These are phyloP conservation scores for Caradrina clavipalpis DNA, from an alignment of 2,888 invertebrate genomes.

Conservation along the genomic window DNA sequence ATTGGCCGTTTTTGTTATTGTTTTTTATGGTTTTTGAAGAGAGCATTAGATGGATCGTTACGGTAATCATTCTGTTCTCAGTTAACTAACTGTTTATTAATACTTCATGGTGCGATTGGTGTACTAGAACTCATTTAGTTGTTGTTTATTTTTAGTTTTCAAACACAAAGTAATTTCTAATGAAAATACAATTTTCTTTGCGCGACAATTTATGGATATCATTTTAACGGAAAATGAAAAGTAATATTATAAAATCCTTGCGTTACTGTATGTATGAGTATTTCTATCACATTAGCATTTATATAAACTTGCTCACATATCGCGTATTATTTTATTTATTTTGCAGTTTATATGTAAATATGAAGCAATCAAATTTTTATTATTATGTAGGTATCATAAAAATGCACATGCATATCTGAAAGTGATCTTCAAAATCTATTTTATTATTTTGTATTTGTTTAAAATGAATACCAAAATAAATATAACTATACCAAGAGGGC, in stretches of 20 bases:
- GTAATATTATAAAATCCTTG: constrained; percentile 15
- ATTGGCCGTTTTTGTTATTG: constrained; percentile 27
- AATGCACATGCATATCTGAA: too few relatives aligned
- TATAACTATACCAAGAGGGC: too few relatives aligned
- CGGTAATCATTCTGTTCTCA: neutral
- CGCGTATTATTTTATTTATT: constrained; percentile 26
- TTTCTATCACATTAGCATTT: constrained; percentile 45
- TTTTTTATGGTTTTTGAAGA: constrained; percentile 14
- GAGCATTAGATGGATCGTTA: neutral
- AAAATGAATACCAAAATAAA: too few relatives aligned
- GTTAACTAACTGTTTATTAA: neutral
- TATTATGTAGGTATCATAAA: too few relatives aligned
- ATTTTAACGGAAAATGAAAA: neutral
- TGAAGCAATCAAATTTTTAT: neutral
- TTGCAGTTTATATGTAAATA: neutral
- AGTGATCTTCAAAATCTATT: too few relatives aligned
- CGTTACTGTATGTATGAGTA: neutral
- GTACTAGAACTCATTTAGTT: too few relatives aligned
- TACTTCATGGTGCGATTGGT: neutral
- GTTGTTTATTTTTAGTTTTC: neutral
- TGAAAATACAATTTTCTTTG: constrained; percentile 23
- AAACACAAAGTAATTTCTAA: constrained; percentile 11
- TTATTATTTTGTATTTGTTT: too few relatives aligned
- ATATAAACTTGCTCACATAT: constrained; percentile 25
- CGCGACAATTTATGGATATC: neutral